Base-by-base conservation (phyloP, 2,113 vertebrate species). In the Prolemur simus region DNA sequence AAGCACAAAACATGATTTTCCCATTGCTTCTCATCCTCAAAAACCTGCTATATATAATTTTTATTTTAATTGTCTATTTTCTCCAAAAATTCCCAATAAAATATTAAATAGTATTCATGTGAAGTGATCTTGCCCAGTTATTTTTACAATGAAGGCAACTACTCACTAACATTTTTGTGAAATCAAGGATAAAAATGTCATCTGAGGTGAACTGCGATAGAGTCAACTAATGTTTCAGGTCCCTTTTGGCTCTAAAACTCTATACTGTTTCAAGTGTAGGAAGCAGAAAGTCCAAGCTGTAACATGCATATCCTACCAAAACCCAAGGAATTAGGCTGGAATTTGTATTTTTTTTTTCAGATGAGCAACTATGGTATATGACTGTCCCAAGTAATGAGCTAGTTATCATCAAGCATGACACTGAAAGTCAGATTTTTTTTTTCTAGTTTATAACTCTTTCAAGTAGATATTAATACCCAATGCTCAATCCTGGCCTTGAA, bases 91-190 rank as follows among this genome's bases (percentile, higher is more conserved):
- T 92, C 42, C 84, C 80, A 95, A 9, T 49, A 52, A 91, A 91
- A 4, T 32, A 85, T 47, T 68, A 85, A 96, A 64, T 9, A 92
- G 49, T 94, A 86, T 42, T 85, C 66, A 68, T 15, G 25, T 45
- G 8, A 91, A 60, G 0, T 85, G 8, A 47, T 74, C 68, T 78
- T 76, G 49, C 37, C 56, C 37, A 77, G 56, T 80, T 37, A 76
- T 68, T 96, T 82, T 82, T 69, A 89, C 63, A 95, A 6, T 84
- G 47, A 90, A 84, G 77, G 49, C 45, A 94, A 77, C 76, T 66
- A 74, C 25, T 60, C 74, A 81, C 14, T 60, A 69, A 63, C 73
- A 82, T 29, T 42, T 87, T 21, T 81, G 37, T 74, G 60, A 96
- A 87, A 87, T 73, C 80, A 73, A 86, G 18, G 76, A 39, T 76